Evolutionary conservation across 2,888 invertebrate species (phyloP), one percentile per base, ranked within the genome.

Genomic region (Harpalus rufipes): DNA sequence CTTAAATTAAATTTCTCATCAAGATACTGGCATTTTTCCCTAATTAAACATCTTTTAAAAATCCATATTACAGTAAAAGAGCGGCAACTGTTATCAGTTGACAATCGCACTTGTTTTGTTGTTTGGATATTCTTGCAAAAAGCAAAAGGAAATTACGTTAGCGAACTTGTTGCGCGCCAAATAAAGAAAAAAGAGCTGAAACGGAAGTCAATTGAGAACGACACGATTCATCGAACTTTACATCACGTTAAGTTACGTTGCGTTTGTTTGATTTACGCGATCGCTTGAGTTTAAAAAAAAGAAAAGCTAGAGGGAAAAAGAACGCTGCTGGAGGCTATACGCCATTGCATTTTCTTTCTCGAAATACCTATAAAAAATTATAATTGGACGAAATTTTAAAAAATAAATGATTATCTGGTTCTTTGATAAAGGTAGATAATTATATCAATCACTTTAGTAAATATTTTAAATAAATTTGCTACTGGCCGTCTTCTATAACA

Each of bases 161-260:
- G 68, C 32, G 68, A 80, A 81, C 81, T 81, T 81, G 81, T 81
- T 81, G 81, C 81, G 25, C 81, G 14, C 51, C 10, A 51, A 44
- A 61, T 56, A 51, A 72, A 81, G 25, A 59, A 78, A 84, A 72
- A 74, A 83, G 68, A 76, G 32, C 25, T 74, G 44, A 84, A 84
- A 78, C 84, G 84, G 84, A 84, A 84, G 84, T 84, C 78, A 78
- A 84, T 84, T 84, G 84, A 84, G 74, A 78, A 51, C 65, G 74
- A 78, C 61, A 72, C 72, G 51, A 56, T 51, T 68, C 81, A 81
- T 68, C 68, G 68, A 51, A 68, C 59, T 59, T 61, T 80, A 80
- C 41, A 63, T 81, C 21, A 51, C 65, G 39, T 44, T 63, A 25
- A 14, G 81, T 63, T 25, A 63, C 51, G 63, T 32, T 81, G 32